A percentile compares a stretch with the other conserved stretches of the same genome.
phyloP scores from a whole-genome alignment of 2,113 vertebrate genomes.

The Cyprinodon brontotheroides region DNA sequence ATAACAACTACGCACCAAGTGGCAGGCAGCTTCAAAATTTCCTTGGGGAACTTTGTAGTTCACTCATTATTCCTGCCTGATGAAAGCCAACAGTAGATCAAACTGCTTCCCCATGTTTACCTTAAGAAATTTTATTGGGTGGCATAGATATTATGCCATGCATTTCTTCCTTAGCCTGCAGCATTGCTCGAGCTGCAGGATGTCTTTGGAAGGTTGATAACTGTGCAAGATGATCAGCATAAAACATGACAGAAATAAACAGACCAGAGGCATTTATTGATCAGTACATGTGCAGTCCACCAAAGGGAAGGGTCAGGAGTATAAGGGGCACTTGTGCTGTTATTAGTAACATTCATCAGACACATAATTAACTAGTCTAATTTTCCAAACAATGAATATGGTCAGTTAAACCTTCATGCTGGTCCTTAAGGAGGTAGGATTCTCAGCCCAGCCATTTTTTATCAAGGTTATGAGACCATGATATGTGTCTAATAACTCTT shows the following conservation, averaged over 20 bases:
- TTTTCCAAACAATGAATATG: neutral
- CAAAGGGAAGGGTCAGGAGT: neutral
- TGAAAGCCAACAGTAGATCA: slow-evolving; percentile 58
- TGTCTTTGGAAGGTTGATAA: slow-evolving; percentile 4
- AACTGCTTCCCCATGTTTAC: slow-evolving; percentile 56
- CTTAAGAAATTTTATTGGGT: slow-evolving; percentile 29
- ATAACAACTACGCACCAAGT: no score
- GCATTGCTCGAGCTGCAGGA: neutral
- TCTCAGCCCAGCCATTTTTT: no score
- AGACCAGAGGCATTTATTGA: slow-evolving; percentile 21
- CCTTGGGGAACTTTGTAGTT: neutral
- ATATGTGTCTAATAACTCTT: neutral
- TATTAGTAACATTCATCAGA: slow-evolving; percentile 2
- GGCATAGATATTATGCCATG: slow-evolving; percentile 45
- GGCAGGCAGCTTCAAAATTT: no score
- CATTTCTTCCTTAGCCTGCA: slow-evolving; percentile 12
- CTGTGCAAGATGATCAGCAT: slow-evolving; percentile 22
- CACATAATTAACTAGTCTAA: neutral
- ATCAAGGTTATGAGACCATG: neutral
- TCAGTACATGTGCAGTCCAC: slow-evolving; percentile 4
- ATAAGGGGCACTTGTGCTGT: neutral
- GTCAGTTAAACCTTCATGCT: neutral
- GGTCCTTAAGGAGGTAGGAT: no score
- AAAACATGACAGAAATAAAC: slow-evolving; percentile 19
- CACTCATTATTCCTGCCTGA: slow-evolving; percentile 54